These are phyloP conservation scores for Daubentonia madagascariensis DNA, from an alignment of 2,113 vertebrate species.

Conservation along the genomic window DNA sequence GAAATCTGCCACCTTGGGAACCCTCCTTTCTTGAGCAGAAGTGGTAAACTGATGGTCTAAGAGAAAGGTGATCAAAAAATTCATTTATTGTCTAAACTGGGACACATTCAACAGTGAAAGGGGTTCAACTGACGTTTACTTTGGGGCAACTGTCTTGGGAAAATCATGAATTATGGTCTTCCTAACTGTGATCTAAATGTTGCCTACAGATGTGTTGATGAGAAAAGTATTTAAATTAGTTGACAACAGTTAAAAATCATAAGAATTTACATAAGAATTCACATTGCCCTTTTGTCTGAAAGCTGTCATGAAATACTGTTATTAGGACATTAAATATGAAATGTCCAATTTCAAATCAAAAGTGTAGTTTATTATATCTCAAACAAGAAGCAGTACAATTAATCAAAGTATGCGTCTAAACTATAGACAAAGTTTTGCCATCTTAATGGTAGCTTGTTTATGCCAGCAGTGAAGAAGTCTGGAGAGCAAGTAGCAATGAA, in stretches of 20 bases:
- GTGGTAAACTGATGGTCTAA: neutral
- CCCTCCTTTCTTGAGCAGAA: neutral
- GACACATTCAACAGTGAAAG: slow-evolving; percentile 11
- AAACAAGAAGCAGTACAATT: too few species aligned
- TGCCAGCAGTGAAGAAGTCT: too few species aligned
- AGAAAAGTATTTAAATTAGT: neutral
- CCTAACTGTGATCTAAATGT: neutral
- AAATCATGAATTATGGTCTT: neutral
- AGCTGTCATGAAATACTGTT: neutral
- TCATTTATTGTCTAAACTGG: neutral
- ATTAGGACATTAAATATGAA: too few species aligned
- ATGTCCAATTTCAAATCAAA: too few species aligned
- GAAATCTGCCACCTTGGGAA: neutral
- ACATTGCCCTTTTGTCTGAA: neutral
- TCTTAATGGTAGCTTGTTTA: too few species aligned
- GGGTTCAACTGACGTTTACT: neutral
- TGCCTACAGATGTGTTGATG: neutral
- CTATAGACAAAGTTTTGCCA: too few species aligned
- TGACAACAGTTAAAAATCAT: neutral
- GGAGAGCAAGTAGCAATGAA: too few species aligned
- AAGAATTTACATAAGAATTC: neutral
- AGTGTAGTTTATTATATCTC: too few species aligned
- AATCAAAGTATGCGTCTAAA: too few species aligned
- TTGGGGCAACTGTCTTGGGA: neutral
- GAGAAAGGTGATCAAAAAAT: neutral